These are phyloP conservation scores for Thamnaconus septentrionalis DNA, from an alignment of 2,113 vertebrate genomes.

Conservation along the genomic window DNA sequence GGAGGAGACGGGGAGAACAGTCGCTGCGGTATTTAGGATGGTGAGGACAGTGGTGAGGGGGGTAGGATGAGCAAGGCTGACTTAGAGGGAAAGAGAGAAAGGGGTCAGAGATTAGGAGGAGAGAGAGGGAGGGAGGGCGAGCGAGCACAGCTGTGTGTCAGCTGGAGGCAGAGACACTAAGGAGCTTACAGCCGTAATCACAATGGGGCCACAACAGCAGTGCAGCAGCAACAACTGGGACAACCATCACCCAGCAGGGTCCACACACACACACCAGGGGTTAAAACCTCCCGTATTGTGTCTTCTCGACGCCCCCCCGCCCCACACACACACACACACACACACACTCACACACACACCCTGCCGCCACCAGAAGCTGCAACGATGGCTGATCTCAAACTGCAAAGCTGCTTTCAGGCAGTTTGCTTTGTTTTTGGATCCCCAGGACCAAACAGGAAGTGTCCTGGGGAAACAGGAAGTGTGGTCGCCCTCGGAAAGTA, in stretches of 20 bases:
- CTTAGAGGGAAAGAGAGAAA: slow-evolving; percentile 46
- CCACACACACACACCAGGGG: slow-evolving; percentile 21
- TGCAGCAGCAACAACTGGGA: slow-evolving; percentile 41
- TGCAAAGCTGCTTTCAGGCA: slow-evolving; percentile 32
- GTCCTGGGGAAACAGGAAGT: too few species aligned
- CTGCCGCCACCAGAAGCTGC: too few species aligned
- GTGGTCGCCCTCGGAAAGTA: too few species aligned
- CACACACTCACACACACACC: too few species aligned
- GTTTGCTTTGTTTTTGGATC: too few species aligned
- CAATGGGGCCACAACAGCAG: slow-evolving; percentile 67
- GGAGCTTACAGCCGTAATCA: slow-evolving; percentile 75
- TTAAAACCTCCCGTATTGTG: background rate
- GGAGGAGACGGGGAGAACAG: slow-evolving; percentile 7
- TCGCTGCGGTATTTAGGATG: background rate
- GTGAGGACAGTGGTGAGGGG: background rate
- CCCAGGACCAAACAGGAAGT: too few species aligned
- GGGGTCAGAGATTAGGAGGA: slow-evolving; percentile 62
- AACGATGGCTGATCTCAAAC: background rate
- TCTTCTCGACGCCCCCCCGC: background rate
- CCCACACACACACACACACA: too few species aligned
- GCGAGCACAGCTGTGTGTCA: slow-evolving; percentile 70
- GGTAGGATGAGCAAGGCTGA: slow-evolving; percentile 13
- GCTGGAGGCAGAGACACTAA: slow-evolving; percentile 67
- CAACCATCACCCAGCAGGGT: slow-evolving; percentile 52
- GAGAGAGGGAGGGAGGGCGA: slow-evolving; percentile 38